A percentile compares a stretch with the other conserved stretches of the same genome.
phyloP scores from a whole-genome alignment of 2,797 vertebrate species.

The Lutjanus argentimaculatus region DNA sequence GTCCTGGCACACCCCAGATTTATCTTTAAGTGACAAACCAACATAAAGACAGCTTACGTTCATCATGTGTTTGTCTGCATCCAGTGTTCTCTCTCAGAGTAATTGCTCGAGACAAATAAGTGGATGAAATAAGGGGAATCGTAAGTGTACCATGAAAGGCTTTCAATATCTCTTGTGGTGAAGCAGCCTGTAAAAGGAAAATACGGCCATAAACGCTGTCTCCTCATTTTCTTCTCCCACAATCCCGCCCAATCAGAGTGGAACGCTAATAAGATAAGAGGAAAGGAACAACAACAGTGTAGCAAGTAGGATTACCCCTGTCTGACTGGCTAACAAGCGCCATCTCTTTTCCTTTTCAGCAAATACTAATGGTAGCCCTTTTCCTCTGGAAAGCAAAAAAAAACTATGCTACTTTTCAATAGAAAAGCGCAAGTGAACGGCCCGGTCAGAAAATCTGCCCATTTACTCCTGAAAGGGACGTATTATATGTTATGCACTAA shows the following conservation, averaged over 20 bases:
- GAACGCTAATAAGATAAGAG: conserved; percentile 79
- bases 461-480: conserved; percentile 62
- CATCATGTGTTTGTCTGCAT: conserved; percentile 58
- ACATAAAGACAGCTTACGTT: conserved; percentile 52
- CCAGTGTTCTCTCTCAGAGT: conserved; percentile 43
- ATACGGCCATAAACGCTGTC: conserved; percentile 64
- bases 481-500: conserved; percentile 53
- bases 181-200: conserved; percentile 73
- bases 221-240: conserved; percentile 72
- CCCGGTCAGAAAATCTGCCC: conserved; percentile 61
- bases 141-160: conserved; percentile 77
- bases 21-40: conserved; percentile 48
- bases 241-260: conserved; percentile 72
- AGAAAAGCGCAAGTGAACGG: conserved; percentile 33
- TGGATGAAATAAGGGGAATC: conserved; percentile 72
- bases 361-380: conserved; percentile 68
- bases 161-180: conserved; percentile 80
- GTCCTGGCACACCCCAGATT: conserved; percentile 19
- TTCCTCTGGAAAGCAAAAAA: conserved; percentile 55
- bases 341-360: conserved; percentile 68
- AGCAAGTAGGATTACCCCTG: conserved; percentile 67
- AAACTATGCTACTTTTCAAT: conserved; percentile 53
- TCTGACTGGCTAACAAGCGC: conserved; percentile 72
- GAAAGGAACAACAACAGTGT: conserved; percentile 68
- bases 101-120: conserved; percentile 80